These are phyloP conservation scores for Ophioderma brevispina DNA, from an alignment of 35 echinoderm and acorn worm genomes.

Conservation along the genomic window DNA sequence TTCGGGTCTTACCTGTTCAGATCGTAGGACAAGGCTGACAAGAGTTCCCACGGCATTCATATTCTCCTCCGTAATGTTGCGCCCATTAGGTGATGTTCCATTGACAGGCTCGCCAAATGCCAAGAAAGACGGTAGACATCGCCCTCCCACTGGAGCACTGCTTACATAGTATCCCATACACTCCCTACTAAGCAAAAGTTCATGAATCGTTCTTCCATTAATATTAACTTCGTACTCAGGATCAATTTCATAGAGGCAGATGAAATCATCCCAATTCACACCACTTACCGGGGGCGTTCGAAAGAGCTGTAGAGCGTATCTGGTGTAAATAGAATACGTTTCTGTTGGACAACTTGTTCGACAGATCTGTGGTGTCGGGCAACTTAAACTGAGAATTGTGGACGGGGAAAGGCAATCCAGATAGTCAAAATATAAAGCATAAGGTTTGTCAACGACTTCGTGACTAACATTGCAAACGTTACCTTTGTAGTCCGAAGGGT, in stretches of 20 bases:
- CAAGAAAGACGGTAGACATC: constrained; percentile 66
- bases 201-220: constrained; percentile 15
- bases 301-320: constrained; percentile 11
- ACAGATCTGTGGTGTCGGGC: constrained; percentile 78
- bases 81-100: constrained; percentile 47
- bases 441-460: constrained; percentile 46
- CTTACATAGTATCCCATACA: constrained; percentile 71
- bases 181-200: constrained; percentile 23
- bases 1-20: constrained; percentile 13
- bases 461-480: constrained; percentile 62
- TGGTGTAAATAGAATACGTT: constrained; percentile 57
- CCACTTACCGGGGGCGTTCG: neutral
- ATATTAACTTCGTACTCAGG: constrained; percentile 52
- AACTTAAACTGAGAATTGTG: constrained; percentile 39
- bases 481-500: constrained; percentile 76
- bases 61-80: constrained; percentile 77
- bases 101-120: neutral
- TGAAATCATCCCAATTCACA: constrained; percentile 81
- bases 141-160: neutral
- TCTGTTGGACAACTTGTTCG: constrained; percentile 54
- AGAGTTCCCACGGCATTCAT: constrained; percentile 15
- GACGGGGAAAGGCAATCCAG: constrained; percentile 64
- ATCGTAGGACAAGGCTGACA: neutral
- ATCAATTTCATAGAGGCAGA: constrained; percentile 78
- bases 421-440: constrained; percentile 87